phyloP scores from a whole-genome alignment of 2,888 invertebrate genomes.

The Lasiommata megera region DNA sequence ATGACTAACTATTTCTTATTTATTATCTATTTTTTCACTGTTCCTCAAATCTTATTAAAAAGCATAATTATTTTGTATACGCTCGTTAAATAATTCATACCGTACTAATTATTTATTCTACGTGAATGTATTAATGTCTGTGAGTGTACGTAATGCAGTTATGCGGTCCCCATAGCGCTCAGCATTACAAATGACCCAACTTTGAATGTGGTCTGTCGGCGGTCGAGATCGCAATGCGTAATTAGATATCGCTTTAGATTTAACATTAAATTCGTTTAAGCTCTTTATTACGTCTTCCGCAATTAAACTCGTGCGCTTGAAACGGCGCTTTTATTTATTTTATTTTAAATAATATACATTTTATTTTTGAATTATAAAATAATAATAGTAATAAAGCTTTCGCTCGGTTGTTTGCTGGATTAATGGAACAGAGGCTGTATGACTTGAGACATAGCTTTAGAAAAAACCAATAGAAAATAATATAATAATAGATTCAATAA shows the following conservation, averaged over 20 bases:
- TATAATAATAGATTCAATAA: too few relatives aligned
- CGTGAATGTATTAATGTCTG: conserved; percentile 13
- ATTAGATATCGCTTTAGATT: conserved; percentile 17
- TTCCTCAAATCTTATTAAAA: not conserved
- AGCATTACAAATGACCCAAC: conserved; percentile 30
- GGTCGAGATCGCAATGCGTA: conserved; percentile 19
- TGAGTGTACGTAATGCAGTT: conserved; percentile 25
- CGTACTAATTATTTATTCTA: conserved; percentile 12
- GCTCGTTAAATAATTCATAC: conserved; percentile 8
- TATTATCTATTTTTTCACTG: too few relatives aligned
- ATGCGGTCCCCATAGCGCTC: conserved; percentile 23
- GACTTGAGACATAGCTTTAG: too few relatives aligned
- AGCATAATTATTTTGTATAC: not conserved
- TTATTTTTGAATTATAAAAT: too few relatives aligned
- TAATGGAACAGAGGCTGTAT: too few relatives aligned
- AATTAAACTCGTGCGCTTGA: not conserved
- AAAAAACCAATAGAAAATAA: too few relatives aligned
- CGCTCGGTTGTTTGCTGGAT: too few relatives aligned
- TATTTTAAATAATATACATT: too few relatives aligned
- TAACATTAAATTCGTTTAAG: conserved; percentile 1
- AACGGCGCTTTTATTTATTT: too few relatives aligned
- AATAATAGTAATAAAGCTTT: too few relatives aligned
- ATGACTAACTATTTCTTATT: too few relatives aligned
- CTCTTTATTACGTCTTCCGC: not conserved
- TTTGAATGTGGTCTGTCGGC: conserved; percentile 23